Conservation (phyloP, 2,113 vertebrate species). For the Atractosteus spatula region DNA sequence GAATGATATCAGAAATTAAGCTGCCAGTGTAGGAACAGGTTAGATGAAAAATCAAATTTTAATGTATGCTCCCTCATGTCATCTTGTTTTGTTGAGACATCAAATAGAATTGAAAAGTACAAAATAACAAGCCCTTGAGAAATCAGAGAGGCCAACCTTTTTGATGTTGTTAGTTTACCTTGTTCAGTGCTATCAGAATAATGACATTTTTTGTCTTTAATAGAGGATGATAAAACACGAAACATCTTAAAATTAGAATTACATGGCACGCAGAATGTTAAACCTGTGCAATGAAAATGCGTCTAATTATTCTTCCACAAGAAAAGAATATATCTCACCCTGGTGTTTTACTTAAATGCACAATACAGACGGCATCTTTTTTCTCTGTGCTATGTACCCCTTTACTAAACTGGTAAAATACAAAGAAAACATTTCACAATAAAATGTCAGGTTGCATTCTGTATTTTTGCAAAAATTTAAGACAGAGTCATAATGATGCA, state of each 20-base stretch:
- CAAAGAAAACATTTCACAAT: not conserved
- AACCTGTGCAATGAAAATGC: slow-evolving; percentile 40
- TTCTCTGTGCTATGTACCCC: not conserved
- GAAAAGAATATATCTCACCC: slow-evolving; percentile 40
- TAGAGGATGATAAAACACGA: slow-evolving; percentile 70
- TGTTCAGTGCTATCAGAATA: slow-evolving; percentile 81
- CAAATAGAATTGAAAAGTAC: slow-evolving; percentile 93
- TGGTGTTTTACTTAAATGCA: slow-evolving; percentile 43
- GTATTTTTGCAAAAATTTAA: not conserved
- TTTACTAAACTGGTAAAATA: not conserved
- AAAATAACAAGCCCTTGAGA: slow-evolving; percentile 90
- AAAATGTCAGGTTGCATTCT: not conserved
- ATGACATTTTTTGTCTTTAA: slow-evolving; percentile 64
- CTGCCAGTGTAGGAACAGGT: slow-evolving; percentile 73
- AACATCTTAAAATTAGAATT: slow-evolving; percentile 57
- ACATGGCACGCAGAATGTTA: slow-evolving; percentile 41
- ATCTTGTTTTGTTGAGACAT: slow-evolving; percentile 93
- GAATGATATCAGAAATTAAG: slow-evolving; percentile 69
- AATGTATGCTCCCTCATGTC: slow-evolving; percentile 86
- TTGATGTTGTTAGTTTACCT: slow-evolving; percentile 90
- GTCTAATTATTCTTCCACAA: slow-evolving; percentile 48
- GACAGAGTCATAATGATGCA: not conserved
- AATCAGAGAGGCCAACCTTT: slow-evolving; percentile 80
- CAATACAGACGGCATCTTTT: slow-evolving; percentile 33
- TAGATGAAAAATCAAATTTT: slow-evolving; percentile 85